Evolutionary conservation across 2,888 invertebrate genomes (phyloP).

Genomic region (Pedicia rivosa): DNA sequence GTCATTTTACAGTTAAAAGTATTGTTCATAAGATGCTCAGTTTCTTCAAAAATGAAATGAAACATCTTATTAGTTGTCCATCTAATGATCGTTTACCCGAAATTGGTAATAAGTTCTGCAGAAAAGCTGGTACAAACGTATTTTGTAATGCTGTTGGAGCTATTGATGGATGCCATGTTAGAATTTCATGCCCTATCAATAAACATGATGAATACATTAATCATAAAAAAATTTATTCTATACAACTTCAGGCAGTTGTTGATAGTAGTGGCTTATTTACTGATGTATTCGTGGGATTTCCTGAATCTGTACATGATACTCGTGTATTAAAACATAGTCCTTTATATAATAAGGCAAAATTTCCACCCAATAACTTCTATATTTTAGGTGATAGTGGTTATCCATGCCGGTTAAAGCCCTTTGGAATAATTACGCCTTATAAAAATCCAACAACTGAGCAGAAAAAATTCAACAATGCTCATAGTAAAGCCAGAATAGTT

Average conservation of each 20-base stretch:
- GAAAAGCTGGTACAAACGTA: background rate
- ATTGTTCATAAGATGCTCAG: too few species aligned
- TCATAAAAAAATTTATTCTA: background rate
- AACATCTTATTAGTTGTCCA: too few species aligned
- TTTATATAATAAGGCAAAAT: background rate
- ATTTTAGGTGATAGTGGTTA: background rate
- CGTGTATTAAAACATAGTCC: background rate
- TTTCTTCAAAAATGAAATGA: too few species aligned
- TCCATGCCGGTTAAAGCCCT: background rate
- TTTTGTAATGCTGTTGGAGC: background rate
- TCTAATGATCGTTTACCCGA: too few species aligned
- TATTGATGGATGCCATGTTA: background rate
- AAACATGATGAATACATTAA: background rate
- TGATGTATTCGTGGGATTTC: background rate
- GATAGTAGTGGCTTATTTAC: background rate
- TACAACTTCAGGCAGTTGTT: background rate
- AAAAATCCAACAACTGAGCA: too few species aligned
- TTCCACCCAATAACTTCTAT: background rate
- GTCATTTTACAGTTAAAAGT: too few species aligned
- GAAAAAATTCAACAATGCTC: too few species aligned
- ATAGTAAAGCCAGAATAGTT: too few species aligned
- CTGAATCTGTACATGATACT: background rate
- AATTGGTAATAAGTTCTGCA: background rate
- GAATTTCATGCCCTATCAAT: background rate
- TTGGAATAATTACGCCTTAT: too few species aligned